Percentiles rank a stretch among this genome's conserved stretches.
phyloP scores from a whole-genome alignment of 2,888 invertebrate species.

The Eilema caniola region DNA sequence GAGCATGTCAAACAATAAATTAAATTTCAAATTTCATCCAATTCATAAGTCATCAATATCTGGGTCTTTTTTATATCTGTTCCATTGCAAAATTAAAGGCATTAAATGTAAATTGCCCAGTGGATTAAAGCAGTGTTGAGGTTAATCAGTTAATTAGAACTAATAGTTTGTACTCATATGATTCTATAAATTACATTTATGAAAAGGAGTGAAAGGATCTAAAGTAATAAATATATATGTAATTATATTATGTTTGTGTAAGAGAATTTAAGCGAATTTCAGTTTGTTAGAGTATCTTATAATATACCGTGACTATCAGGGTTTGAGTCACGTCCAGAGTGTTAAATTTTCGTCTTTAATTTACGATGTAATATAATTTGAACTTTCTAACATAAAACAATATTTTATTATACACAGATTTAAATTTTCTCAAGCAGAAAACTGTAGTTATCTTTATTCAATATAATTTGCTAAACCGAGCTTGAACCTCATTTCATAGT shows the following conservation, averaged over 20 bases:
- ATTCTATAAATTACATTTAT: background rate
- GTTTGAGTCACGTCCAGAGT: background rate
- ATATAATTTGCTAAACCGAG: conserved; percentile 54
- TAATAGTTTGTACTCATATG: too few relatives aligned
- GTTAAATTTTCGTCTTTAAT: conserved; percentile 9
- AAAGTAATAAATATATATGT: background rate
- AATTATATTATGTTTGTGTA: too few relatives aligned
- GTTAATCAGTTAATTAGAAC: too few relatives aligned
- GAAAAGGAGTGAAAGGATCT: background rate
- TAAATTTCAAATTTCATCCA: too few relatives aligned
- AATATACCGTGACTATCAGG: background rate
- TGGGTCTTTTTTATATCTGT: too few relatives aligned
- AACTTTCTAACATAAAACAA: conserved; percentile 11
- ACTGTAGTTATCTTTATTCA: conserved; percentile 57
- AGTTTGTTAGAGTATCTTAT: background rate
- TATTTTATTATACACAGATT: conserved; percentile 24
- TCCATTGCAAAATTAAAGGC: too few relatives aligned
- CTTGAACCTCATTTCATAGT: conserved; percentile 32
- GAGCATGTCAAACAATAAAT: too few relatives aligned
- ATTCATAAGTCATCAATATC: too few relatives aligned
- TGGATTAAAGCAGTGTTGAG: background rate
- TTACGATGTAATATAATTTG: conserved; percentile 22
- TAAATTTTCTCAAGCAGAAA: conserved; percentile 39
- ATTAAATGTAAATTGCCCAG: too few relatives aligned
- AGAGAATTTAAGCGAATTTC: too few relatives aligned